Evolutionary conservation across 2,113 vertebrate genomes (phyloP).

Genomic region (Sylvia atricapilla): DNA sequence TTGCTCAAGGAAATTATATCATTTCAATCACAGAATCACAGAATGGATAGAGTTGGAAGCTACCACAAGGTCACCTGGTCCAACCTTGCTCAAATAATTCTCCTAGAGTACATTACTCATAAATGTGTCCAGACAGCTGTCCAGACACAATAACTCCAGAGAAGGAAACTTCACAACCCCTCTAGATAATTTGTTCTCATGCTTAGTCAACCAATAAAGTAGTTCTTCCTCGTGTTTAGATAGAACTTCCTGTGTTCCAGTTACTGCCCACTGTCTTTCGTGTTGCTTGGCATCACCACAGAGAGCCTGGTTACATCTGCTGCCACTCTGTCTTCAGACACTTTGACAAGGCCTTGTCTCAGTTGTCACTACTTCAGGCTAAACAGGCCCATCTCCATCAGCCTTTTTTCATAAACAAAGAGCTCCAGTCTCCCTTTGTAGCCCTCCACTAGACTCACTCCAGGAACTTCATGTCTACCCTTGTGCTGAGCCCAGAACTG

Average conservation of each 20-base stretch:
- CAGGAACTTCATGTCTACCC: not conserved
- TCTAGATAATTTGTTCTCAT: not conserved
- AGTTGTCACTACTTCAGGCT: not conserved
- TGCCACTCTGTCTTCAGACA: not conserved
- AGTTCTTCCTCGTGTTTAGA: not conserved
- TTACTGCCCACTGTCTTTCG: fast-evolving
- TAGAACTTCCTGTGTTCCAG: not conserved
- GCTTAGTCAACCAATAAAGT: not conserved
- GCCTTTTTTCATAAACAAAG: no score
- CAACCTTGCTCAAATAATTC: not conserved
- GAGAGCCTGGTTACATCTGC: not conserved
- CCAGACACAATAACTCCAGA: not conserved
- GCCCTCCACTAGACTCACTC: no score
- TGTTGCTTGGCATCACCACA: fast-evolving
- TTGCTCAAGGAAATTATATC: not conserved
- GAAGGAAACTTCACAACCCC: not conserved
- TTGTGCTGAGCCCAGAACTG: not conserved
- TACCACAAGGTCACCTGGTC: not conserved
- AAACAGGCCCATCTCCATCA: not conserved
- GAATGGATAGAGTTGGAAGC: not conserved
- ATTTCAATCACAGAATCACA: not conserved
- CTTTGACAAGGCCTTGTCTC: not conserved
- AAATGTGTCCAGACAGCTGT: not conserved
- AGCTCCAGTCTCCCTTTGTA: not conserved
- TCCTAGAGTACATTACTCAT: not conserved